Base-by-base conservation (phyloP, 2,888 invertebrate genomes). In the Acrobeloides nanus region DNA sequence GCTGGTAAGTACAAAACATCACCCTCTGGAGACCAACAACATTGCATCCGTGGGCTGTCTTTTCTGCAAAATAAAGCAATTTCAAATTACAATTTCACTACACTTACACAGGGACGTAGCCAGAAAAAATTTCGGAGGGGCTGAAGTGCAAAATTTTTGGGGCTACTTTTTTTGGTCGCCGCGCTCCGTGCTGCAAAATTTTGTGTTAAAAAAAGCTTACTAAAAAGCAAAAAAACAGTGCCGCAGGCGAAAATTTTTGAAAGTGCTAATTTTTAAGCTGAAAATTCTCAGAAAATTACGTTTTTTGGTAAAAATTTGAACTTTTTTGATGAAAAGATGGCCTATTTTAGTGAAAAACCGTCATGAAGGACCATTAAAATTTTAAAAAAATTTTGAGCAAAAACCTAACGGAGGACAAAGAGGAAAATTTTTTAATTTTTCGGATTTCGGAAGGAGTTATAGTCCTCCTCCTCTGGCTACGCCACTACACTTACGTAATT, bases 1-100 rank as follows among this genome's bases (percentile, higher is more conserved):
- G 39, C 41, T n/a, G 50, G 50, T 25, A 50, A 26, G 23, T 50
- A 52, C 10, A 50, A 8, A 6, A 21, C 24, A 4, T 43, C 43
- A 4, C 43, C 43, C 21, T 15, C 20, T n/a, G 39, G 21, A 10
- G 21, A 23, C 43, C 43, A 43, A 4, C 23, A 23, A 12, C 18
- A 20, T 20, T 43, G 43, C 43, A 43, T 43, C 4, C 43, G 29
- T 2, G 43, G 17, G 12, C 4, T 2, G 18, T 39, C 43, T 21
- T 20, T 21, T n/a, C 43, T 43, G 21, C 33, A 43, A 45, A 27
- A 6, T 2, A n/a, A 41, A 1, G 10, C 15, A 41, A 43, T 6
- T 8, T 15, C 26, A 24, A 38, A 26, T 6, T 25, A 38, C 39
- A 8, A 15, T 35, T 20, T n/a, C 10, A n/a, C 12, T 12, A 12